A percentile compares a stretch with the other conserved stretches of the same genome.
Conservation (phyloP, 2,888 invertebrate species). For the Myopa tessellatipennis region DNA sequence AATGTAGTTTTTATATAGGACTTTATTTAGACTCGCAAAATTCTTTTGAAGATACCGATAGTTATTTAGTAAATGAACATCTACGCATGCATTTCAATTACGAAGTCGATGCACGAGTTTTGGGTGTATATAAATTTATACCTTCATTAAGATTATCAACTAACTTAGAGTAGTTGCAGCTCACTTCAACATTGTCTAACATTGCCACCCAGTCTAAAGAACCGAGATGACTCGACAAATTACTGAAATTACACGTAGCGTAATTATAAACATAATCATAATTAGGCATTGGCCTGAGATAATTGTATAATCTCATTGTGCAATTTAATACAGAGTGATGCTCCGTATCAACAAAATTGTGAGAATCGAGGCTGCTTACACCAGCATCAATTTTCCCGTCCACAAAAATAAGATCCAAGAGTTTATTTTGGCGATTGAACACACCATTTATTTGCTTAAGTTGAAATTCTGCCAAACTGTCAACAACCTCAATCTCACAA, state of each 20-base stretch:
- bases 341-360: background rate
- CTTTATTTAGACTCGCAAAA: too few species aligned
- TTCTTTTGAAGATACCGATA: too few species aligned
- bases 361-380: background rate
- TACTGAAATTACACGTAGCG: background rate
- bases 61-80: too few species aligned
- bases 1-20: too few species aligned
- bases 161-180: background rate
- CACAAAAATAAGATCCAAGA: background rate
- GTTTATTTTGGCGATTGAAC: background rate
- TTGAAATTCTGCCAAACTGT: background rate
- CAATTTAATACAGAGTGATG: constrained; percentile 4
- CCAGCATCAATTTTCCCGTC: background rate
- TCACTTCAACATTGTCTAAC: background rate
- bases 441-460: constrained; percentile 16
- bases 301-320: background rate
- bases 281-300: background rate
- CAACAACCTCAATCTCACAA: constrained; percentile 2
- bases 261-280: background rate
- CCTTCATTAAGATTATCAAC: background rate
- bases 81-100: too few species aligned
- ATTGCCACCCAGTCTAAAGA: background rate
- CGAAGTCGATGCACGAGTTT: background rate
- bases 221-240: background rate
- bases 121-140: background rate